A percentile compares a stretch with the other conserved stretches of the same genome.
phyloP scores from a whole-genome alignment of 2,888 invertebrate genomes.

The Tenodera sinensis region DNA sequence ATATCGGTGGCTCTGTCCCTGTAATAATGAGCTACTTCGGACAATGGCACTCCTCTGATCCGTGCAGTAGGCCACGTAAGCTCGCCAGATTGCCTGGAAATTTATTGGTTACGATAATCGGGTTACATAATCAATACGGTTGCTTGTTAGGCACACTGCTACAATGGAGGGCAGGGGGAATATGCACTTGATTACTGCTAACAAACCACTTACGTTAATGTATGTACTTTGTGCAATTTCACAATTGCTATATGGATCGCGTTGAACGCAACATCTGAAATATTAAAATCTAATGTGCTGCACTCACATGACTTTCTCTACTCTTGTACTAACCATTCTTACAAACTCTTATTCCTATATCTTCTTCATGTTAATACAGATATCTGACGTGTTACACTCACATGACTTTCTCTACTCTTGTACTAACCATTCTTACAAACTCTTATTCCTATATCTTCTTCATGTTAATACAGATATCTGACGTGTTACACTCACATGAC shows the following conservation, averaged over 20 bases:
- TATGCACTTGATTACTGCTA: background rate
- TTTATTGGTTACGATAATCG: background rate
- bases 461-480: too few relatives aligned
- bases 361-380: too few relatives aligned
- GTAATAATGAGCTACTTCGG: background rate
- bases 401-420: too few relatives aligned
- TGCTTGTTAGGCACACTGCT: background rate
- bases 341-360: too few relatives aligned
- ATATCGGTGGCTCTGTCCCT: background rate
- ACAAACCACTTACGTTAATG: background rate
- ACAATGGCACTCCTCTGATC: background rate
- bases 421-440: too few relatives aligned
- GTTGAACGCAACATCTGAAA: too few relatives aligned
- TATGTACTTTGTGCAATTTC: background rate
- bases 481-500: too few relatives aligned
- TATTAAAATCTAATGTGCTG: too few relatives aligned
- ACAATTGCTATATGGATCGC: background rate
- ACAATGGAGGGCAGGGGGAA: background rate
- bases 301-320: too few relatives aligned
- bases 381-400: too few relatives aligned
- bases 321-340: too few relatives aligned
- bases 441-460: too few relatives aligned
- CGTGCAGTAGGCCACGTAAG: background rate
- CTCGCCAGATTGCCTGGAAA: background rate
- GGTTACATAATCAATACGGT: background rate